Percentiles rank a stretch among this genome's conserved stretches.
Conservation (phyloP, 2,113 vertebrate genomes). For the Serinus canaria region DNA sequence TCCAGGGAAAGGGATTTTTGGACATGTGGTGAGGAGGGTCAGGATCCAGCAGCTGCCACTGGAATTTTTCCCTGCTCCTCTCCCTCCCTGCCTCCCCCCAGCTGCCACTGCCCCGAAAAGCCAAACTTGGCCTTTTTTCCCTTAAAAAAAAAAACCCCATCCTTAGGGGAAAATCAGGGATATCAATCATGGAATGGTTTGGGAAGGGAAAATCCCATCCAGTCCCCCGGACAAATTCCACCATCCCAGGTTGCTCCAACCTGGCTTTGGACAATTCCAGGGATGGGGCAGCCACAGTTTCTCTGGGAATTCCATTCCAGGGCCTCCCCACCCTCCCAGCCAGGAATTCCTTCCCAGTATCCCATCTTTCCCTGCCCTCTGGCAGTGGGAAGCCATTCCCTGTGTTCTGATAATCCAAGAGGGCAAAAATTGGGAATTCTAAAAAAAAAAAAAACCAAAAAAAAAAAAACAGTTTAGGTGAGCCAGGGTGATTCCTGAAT, state of each 20-base stretch:
- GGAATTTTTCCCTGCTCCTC: background rate
- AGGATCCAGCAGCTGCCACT: background rate
- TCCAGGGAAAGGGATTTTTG: background rate
- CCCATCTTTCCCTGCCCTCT: background rate
- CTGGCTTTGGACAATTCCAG: background rate
- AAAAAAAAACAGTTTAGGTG: background rate
- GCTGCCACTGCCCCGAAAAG: background rate
- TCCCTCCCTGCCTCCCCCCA: background rate
- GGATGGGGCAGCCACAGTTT: background rate
- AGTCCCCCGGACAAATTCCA: background rate
- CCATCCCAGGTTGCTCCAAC: background rate
- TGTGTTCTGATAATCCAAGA: background rate
- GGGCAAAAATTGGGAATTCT: background rate
- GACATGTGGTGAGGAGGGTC: background rate
- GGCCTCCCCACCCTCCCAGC: accelerated
- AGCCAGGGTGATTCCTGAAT: background rate
- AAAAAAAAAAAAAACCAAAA: background rate
- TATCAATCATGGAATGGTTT: background rate
- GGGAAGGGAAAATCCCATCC: background rate
- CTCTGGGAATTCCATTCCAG: background rate
- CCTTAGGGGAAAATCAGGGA: background rate
- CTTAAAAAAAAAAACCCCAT: background rate
- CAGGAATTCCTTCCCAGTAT: background rate
- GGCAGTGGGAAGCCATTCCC: background rate
- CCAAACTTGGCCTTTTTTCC: background rate